Evolutionary conservation across 2,113 vertebrate genomes (phyloP).

Genomic region (Lagenorhynchus albirostris): DNA sequence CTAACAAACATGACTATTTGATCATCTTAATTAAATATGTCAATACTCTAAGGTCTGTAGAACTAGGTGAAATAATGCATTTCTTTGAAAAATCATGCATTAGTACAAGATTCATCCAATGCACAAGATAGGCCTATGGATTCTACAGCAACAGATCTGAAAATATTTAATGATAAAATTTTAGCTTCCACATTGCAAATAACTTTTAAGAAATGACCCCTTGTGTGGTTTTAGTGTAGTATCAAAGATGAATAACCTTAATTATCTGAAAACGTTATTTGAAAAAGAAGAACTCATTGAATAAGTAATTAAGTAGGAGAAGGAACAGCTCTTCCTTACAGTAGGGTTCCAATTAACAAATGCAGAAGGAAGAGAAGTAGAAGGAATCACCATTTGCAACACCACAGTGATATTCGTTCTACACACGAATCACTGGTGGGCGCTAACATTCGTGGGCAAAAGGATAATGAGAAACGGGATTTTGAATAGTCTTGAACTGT

Average conservation of each 20-base stretch:
- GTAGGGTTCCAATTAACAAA: fast-evolving
- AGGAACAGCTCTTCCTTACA: background rate
- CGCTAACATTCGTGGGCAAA: fast-evolving
- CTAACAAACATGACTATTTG: background rate
- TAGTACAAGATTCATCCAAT: background rate
- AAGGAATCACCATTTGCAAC: background rate
- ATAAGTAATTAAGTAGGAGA: background rate
- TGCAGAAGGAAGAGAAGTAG: fast-evolving
- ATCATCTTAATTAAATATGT: background rate
- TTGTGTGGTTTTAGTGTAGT: background rate
- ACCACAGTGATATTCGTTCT: fast-evolving
- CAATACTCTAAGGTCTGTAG: background rate
- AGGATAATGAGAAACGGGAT: background rate
- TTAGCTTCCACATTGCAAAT: background rate
- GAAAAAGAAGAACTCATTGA: background rate
- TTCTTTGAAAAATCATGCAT: background rate
- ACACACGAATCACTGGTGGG: fast-evolving
- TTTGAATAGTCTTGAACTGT: background rate
- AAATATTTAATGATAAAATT: background rate
- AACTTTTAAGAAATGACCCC: background rate
- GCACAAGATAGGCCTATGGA: background rate
- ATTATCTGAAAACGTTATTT: background rate
- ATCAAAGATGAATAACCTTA: background rate
- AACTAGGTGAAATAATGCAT: background rate
- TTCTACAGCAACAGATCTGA: background rate